phyloP scores from a whole-genome alignment of 2,113 vertebrate genomes.

The Oryzias javanicus region DNA sequence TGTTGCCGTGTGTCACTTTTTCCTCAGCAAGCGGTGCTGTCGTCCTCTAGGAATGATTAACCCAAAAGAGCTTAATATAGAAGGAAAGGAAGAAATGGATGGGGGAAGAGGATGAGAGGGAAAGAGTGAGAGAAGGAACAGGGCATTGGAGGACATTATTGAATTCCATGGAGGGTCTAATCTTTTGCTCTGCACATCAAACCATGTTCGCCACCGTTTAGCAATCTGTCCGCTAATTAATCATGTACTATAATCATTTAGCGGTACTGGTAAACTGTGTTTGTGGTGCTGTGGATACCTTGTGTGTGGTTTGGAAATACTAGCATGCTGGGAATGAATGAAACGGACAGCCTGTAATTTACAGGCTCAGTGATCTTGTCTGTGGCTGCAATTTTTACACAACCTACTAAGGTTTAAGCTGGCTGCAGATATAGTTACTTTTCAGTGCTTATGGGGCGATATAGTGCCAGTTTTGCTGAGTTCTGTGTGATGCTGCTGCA shows the following conservation, averaged over 20 bases:
- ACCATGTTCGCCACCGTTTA: conserved; percentile 60
- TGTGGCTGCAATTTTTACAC: conserved; percentile 12
- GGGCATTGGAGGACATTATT: conserved; percentile 53
- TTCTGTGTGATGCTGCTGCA: not conserved
- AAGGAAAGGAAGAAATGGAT: conserved; percentile 56
- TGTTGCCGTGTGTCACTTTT: conserved; percentile 61
- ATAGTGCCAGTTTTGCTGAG: not conserved
- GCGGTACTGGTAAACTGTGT: conserved; percentile 29
- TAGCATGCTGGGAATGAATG: conserved; percentile 24
- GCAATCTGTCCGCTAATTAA: conserved; percentile 77
- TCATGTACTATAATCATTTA: conserved; percentile 72
- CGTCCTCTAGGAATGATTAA: conserved; percentile 79
- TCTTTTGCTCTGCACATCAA: conserved; percentile 69
- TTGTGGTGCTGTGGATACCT: conserved; percentile 3
- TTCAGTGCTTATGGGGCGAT: not conserved
- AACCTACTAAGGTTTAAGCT: conserved; percentile 5
- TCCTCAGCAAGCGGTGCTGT: conserved; percentile 38
- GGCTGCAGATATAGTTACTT: not conserved
- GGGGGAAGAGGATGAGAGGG: conserved; percentile 39
- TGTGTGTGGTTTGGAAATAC: conserved; percentile 15
- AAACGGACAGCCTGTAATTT: conserved; percentile 12
- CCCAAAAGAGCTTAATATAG: conserved; percentile 78
- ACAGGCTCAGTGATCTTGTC: conserved; percentile 6
- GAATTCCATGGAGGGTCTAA: conserved; percentile 61
- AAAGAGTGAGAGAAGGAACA: conserved; percentile 33